A percentile compares a stretch with the other conserved stretches of the same genome.
phyloP scores from a whole-genome alignment of 2,113 vertebrate species.

The Sapajus apella region DNA sequence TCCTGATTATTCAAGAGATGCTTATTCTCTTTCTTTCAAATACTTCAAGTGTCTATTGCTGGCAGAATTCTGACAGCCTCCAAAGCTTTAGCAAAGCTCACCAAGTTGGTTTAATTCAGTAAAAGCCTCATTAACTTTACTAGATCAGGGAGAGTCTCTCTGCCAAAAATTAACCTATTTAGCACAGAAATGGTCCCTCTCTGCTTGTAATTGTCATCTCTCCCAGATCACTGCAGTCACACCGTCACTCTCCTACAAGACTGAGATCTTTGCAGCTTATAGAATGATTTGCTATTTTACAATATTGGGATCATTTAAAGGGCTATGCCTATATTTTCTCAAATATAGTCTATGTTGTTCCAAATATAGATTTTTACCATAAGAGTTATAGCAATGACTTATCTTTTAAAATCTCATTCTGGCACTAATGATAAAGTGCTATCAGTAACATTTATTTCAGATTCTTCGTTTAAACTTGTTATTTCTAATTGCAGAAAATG shows the following conservation, averaged over 20 bases:
- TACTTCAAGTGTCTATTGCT: not conserved
- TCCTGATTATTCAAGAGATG: constrained; percentile 53
- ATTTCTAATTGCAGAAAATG: not conserved
- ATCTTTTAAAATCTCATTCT: not conserved
- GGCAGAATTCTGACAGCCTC: constrained; percentile 38
- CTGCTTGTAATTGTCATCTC: not conserved
- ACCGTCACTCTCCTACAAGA: not conserved
- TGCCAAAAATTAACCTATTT: constrained; percentile 61
- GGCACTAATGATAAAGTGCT: not conserved
- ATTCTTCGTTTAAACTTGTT: not conserved
- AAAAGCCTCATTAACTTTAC: constrained; percentile 60
- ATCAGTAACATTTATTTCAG: not conserved
- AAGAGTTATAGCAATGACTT: not conserved
- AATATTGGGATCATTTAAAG: not conserved
- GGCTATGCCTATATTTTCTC: not conserved
- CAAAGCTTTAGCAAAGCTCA: constrained; percentile 2
- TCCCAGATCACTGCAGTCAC: not conserved
- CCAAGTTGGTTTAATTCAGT: constrained; percentile 29
- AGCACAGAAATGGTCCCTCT: constrained; percentile 21
- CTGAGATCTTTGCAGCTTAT: not conserved
- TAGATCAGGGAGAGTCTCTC: constrained; percentile 34
- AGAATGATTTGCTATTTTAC: not conserved
- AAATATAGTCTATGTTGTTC: not conserved
- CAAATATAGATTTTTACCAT: not conserved
- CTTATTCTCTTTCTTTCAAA: constrained; percentile 22